Evolutionary conservation across 2,888 invertebrate species (phyloP), one percentile per base, ranked within the genome.

Genomic region (Spicauda simplicius): DNA sequence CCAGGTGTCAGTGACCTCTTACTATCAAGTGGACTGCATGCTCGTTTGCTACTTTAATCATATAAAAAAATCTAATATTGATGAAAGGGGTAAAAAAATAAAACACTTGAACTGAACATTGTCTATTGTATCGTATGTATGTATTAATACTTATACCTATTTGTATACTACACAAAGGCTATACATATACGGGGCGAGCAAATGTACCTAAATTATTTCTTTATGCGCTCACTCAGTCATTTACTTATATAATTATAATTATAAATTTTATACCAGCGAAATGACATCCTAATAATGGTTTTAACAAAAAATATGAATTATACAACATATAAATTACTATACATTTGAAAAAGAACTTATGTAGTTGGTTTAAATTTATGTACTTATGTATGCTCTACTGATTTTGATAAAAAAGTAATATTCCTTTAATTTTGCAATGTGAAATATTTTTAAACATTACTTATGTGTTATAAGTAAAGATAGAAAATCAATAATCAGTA

Each of bases 61-160:
- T n/a, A n/a, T n/a, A n/a, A n/a, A n/a, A n/a, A n/a, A n/a, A n/a
- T n/a, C n/a, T n/a, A n/a, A n/a, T n/a, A n/a, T n/a, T n/a, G n/a
- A n/a, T n/a, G 8, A 33, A 41, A 19, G 45, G n/a, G 45, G 4
- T 14, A 14, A 56, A 61, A 50, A 82, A 88, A 86, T 85, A 73
- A 91, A 91, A 90, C 84, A 70, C 74, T 65, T 52, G 41, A 16
- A 60, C 19, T 83, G 88, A 92, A 91, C 91, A 91, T 90, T 90
- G 88, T 87, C 90, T 92, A 91, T 91, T 88, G 88, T 90, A 90
- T 88, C 88, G 84, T 88, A 86, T 85, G 83, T 87, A 87, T 86
- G 80, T 88, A 85, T 88, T 88, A 90, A 88, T 87, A 85, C 90
- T 90, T 91, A 78, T 69, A 66, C 77, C 80, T 84, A 85, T 81